A percentile compares a stretch with the other conserved stretches of the same genome.
Evolutionary conservation across 2,113 vertebrate species (phyloP).

Genomic region (Nannobrachium achirus): DNA sequence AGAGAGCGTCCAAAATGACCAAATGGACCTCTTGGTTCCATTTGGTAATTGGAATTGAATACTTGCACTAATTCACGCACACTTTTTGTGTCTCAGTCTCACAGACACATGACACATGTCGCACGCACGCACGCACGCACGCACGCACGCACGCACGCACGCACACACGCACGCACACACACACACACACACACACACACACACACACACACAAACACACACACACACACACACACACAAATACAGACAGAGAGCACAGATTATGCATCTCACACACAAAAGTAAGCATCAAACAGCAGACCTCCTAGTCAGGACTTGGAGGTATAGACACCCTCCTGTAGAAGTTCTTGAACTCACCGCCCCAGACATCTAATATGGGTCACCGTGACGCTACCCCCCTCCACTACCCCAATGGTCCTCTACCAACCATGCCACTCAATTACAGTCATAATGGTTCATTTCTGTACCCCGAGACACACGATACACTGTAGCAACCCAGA

Average conservation of each 20-base stretch:
- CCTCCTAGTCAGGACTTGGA: constrained; percentile 38
- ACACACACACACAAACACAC: neutral
- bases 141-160: neutral
- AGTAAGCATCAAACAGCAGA: constrained; percentile 8
- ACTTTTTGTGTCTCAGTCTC: too few relatives aligned
- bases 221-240: neutral
- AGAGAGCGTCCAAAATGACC: too few relatives aligned
- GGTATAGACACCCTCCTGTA: constrained; percentile 52
- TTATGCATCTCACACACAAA: constrained; percentile 10
- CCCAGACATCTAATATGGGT: constrained; percentile 61
- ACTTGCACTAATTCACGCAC: too few relatives aligned
- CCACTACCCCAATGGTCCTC: constrained; percentile 19
- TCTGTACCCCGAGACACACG: constrained; percentile 70
- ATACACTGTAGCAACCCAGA: constrained; percentile 71
- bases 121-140: neutral
- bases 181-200: neutral
- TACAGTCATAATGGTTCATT: constrained; percentile 71
- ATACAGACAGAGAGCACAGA: neutral
- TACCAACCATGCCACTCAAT: constrained; percentile 55
- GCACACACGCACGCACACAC: neutral
- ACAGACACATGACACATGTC: neutral
- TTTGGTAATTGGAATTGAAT: too few relatives aligned
- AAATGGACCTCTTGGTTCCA: too few relatives aligned
- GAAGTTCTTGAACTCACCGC: constrained; percentile 66
- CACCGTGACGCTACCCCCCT: constrained; percentile 41